Evolutionary conservation across 2,888 invertebrate species (phyloP).

Genomic region (Oscheius myriophilus): DNA sequence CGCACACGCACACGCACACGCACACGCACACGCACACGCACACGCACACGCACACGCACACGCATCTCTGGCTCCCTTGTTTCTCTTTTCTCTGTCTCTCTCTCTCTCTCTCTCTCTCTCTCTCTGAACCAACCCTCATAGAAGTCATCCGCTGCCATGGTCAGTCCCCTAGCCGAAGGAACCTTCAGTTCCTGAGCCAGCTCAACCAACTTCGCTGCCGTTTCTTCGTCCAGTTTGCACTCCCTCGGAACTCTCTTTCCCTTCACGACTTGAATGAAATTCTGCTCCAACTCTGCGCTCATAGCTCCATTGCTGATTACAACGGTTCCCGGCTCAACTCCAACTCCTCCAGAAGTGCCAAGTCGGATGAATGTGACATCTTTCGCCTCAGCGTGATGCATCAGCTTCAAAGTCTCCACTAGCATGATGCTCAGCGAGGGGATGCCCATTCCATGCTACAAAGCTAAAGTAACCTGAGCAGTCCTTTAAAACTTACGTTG

Average conservation of each 20-base stretch:
- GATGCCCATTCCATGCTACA: constrained; percentile 95
- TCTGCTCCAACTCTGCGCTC: constrained; percentile 84
- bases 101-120: background rate
- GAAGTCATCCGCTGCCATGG: constrained; percentile 96
- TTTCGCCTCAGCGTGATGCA: constrained; percentile 87
- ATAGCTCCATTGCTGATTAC: constrained; percentile 91
- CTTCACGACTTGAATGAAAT: constrained; percentile 75
- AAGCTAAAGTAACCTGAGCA: background rate
- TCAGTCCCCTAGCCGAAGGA: constrained; percentile 86
- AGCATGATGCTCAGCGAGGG: constrained; percentile 93
- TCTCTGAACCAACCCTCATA: constrained; percentile 81
- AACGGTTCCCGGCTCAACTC: constrained; percentile 80
- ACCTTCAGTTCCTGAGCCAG: constrained; percentile 73
- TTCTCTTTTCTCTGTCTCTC: background rate
- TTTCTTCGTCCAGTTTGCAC: constrained; percentile 79
- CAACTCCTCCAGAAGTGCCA: constrained; percentile 79
- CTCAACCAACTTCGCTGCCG: constrained; percentile 83
- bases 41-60: too few species aligned
- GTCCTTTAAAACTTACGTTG: constrained; percentile 65
- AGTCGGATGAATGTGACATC: constrained; percentile 88
- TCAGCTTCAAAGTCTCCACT: constrained; percentile 93
- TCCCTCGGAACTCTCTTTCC: constrained; percentile 80
- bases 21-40: too few species aligned
- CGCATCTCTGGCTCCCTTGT: too few species aligned
- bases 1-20: too few species aligned